phyloP scores from a whole-genome alignment of 2,797 vertebrate species.

The Alauda arvensis region DNA sequence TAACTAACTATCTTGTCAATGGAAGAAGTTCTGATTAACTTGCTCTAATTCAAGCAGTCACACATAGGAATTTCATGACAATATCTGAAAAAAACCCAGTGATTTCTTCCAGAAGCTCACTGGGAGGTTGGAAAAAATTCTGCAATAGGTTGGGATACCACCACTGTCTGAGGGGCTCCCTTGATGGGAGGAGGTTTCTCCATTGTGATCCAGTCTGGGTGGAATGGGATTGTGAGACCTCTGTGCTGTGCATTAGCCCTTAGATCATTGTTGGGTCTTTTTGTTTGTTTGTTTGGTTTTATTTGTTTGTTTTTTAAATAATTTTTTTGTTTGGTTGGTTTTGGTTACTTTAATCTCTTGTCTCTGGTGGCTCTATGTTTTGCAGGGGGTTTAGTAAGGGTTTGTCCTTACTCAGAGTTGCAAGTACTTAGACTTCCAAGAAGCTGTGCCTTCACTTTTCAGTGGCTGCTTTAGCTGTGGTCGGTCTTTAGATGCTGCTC shows the following conservation, averaged over 20 bases:
- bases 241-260: accelerated
- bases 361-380: neutral
- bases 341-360: neutral
- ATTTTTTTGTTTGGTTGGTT: no score
- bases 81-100: neutral
- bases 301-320: neutral
- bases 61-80: neutral
- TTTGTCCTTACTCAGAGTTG: neutral
- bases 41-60: neutral
- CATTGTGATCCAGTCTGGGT: neutral
- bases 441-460: neutral
- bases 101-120: neutral
- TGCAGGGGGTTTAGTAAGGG: neutral
- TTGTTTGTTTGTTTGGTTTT: no score
- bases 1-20: neutral
- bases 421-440: neutral
- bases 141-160: neutral
- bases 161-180: accelerated
- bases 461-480: neutral
- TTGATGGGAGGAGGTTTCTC: neutral
- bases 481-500: neutral
- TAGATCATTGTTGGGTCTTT: accelerated
- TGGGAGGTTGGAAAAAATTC: neutral
- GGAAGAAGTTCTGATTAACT: neutral
- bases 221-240: neutral